Base-by-base conservation (phyloP, 2,797 vertebrate species). In the Agapornis canus region DNA sequence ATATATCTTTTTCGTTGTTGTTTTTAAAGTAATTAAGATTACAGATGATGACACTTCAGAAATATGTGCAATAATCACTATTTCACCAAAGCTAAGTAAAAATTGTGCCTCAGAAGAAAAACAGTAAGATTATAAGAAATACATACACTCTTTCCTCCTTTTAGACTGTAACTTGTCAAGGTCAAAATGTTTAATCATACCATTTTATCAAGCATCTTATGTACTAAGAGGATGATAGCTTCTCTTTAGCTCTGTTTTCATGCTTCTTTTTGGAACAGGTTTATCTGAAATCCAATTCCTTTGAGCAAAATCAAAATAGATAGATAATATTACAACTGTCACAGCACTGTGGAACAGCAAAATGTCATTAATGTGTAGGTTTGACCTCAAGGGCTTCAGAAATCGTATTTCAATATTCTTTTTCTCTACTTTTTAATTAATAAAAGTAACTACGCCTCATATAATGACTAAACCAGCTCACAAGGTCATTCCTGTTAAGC, bases 271-370 rank as follows among this genome's bases (percentile, higher is more conserved):
- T 71, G n/a, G 65, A 92, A 94, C 5, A 71, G 47, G 47, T 78
- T 91, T 86, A 85, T 72, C 59, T 72, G 76, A 90, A 92, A 96
- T 89, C n/a, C 42, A 92, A 66, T 81, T 95, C 68, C 89, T 93
- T 61, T 37, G 63, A 86, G 84, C 43, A 92, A 93, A 93, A 83
- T 91, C 54, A 83, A 43, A 79, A 51, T 48, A 90, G 66, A 51
- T 52, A 92, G 66, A 76, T 82, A 93, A 66, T 48, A 89, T 70
- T 81, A 88, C 54, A 87, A 89, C 70, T 76, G 65, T 61, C 70
- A 84, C 31, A 89, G 39, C 45, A 69, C 20, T 45, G 16, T 32
- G 35, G 37, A 84, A 86, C 61, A 68, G 60, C 64, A 91, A 94
- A 87, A 92, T 90, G 69, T 61, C 79, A 88, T 86, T 92, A 88